Evolutionary conservation across 2,113 vertebrate species (phyloP).

Genomic region (Mesitornis unicolor): DNA sequence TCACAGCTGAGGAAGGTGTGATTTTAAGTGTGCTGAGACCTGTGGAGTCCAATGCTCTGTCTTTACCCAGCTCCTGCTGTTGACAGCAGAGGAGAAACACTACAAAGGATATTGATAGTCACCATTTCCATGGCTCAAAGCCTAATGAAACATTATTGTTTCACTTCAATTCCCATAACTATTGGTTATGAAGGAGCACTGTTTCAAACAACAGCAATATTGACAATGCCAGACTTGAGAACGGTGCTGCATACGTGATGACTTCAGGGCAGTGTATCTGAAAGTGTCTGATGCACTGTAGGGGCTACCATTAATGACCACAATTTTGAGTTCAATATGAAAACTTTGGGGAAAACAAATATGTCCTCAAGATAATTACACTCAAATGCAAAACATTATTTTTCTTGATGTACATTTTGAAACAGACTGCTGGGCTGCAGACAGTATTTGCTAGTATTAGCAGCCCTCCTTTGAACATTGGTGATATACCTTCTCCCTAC

Average conservation of each 20-base stretch:
- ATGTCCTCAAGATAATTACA: background rate
- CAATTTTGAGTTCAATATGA: background rate
- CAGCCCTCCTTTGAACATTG: background rate
- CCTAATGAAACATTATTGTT: background rate
- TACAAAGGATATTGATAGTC: background rate
- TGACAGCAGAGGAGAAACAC: background rate
- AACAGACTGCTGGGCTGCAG: background rate
- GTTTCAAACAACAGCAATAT: background rate
- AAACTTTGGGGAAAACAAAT: background rate
- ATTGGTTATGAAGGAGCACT: background rate
- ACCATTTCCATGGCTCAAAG: background rate
- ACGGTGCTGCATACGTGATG: fast-evolving
- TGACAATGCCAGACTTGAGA: background rate
- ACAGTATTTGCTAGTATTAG: background rate
- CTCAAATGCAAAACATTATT: background rate
- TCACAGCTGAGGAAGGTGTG: background rate
- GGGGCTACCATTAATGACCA: background rate
- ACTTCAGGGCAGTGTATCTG: background rate
- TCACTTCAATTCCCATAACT: background rate
- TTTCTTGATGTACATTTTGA: background rate
- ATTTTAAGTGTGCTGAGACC: background rate
- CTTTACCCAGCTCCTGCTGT: background rate
- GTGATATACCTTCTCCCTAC: background rate
- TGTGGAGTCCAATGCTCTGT: background rate
- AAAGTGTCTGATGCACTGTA: background rate